phyloP scores from a whole-genome alignment of 2,113 vertebrate genomes.

The Panurus biarmicus region DNA sequence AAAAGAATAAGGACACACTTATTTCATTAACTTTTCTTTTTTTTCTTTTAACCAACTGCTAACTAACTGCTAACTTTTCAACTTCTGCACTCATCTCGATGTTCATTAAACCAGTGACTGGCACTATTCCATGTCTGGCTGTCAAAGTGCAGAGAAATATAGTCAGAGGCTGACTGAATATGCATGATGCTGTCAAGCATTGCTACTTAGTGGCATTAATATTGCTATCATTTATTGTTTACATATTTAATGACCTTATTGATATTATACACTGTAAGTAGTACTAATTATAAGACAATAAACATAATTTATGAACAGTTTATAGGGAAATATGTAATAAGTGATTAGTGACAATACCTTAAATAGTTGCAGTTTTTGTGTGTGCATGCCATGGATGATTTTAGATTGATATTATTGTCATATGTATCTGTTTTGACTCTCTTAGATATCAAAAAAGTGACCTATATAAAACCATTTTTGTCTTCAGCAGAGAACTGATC shows the following conservation, averaged over 20 bases:
- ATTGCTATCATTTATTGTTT: slow-evolving; percentile 67
- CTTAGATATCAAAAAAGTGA: slow-evolving; percentile 48
- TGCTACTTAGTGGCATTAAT: slow-evolving; percentile 21
- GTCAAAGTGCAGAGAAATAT: slow-evolving; percentile 27
- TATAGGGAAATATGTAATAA: not conserved
- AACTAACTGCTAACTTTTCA: not conserved
- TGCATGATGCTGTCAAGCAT: not conserved
- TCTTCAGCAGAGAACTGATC: slow-evolving; percentile 56
- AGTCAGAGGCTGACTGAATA: not conserved
- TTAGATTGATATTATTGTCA: slow-evolving; percentile 2
- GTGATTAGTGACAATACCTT: slow-evolving; percentile 8
- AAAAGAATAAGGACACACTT: not conserved
- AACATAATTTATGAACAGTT: slow-evolving; percentile 56
- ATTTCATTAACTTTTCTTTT: not conserved
- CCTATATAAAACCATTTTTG: slow-evolving; percentile 58
- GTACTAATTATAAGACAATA: slow-evolving; percentile 63
- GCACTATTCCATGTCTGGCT: slow-evolving; percentile 7
- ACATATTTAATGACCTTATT: slow-evolving; percentile 66
- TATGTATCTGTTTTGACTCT: slow-evolving; percentile 47
- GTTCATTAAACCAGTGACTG: slow-evolving; percentile 13
- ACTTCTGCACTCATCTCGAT: not conserved
- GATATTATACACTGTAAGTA: slow-evolving; percentile 55
- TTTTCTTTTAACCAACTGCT: not conserved
- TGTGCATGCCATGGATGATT: not conserved
- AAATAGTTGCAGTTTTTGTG: not conserved